Percentiles rank a stretch among this genome's conserved stretches.
These are phyloP conservation scores for Lathamus discolor DNA, from an alignment of 2,113 vertebrate species.

Conservation along the genomic window DNA sequence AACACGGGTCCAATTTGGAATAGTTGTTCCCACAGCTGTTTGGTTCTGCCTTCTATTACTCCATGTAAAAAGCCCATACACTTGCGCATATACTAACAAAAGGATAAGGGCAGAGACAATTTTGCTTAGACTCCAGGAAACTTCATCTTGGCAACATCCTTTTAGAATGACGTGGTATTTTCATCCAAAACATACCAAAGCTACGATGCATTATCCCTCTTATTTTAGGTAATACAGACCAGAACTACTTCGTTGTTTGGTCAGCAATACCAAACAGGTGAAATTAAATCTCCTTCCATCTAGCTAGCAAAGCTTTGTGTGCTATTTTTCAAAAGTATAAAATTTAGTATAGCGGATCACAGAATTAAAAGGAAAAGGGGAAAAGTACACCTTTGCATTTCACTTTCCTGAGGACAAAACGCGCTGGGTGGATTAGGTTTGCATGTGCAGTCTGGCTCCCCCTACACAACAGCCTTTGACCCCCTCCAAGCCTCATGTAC, in stretches of 20 bases:
- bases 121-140: not conserved
- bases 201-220: not conserved
- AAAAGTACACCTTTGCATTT: not conserved
- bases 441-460: not conserved
- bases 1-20: not conserved
- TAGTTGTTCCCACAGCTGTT: not conserved
- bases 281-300: not conserved
- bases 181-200: not conserved
- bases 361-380: not conserved
- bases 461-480: not conserved
- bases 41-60: not conserved
- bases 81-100: not conserved
- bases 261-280: not conserved
- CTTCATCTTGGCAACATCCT: not conserved
- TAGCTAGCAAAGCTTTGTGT: not conserved
- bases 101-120: not conserved
- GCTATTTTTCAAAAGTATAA: not conserved
- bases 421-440: not conserved
- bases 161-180: accelerated
- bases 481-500: not conserved
- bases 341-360: accelerated
- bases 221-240: not conserved
- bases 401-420: not conserved
- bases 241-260: not conserved
- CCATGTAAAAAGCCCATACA: not conserved